Conservation (phyloP, 2,888 invertebrate genomes). For the Pteria penguin region DNA sequence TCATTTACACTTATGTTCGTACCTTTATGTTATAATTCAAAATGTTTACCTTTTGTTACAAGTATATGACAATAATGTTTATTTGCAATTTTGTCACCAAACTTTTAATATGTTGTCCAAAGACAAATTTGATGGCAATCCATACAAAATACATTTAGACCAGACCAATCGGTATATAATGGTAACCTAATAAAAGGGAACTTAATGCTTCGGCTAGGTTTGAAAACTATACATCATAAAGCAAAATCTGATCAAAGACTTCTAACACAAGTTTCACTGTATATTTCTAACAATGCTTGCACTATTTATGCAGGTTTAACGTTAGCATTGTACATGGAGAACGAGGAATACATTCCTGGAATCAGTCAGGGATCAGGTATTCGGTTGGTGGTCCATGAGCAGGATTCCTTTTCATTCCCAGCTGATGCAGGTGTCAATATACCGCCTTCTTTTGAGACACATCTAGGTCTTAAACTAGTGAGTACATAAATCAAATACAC, state of each 20-base stretch:
- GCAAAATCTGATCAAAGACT: too few relatives aligned
- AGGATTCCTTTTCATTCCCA: conserved; percentile 57
- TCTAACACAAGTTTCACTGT: too few relatives aligned
- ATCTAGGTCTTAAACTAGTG: conserved; percentile 64
- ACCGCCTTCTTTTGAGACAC: conserved; percentile 54
- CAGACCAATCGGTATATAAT: background rate
- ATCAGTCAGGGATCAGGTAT: conserved; percentile 60
- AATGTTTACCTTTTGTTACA: too few relatives aligned
- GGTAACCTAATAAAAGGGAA: background rate
- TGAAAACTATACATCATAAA: too few relatives aligned
- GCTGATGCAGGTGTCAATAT: conserved; percentile 57
- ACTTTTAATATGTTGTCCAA: background rate
- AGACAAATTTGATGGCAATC: too few relatives aligned
- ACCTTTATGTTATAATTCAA: too few relatives aligned
- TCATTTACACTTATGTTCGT: too few relatives aligned
- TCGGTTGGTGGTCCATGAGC: conserved; percentile 58
- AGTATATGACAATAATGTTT: background rate
- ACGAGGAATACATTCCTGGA: conserved; percentile 59
- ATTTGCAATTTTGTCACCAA: background rate
- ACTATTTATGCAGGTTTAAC: conserved; percentile 56
- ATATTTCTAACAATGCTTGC: too few relatives aligned
- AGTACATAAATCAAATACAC: background rate
- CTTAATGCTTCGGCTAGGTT: too few relatives aligned
- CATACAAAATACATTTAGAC: too few relatives aligned
- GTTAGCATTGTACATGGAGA: conserved; percentile 61